Percentiles rank a stretch among this genome's conserved stretches.
These are phyloP conservation scores for Oscheius sp. DNA, from an alignment of 2,888 invertebrate species.

Conservation along the genomic window DNA sequence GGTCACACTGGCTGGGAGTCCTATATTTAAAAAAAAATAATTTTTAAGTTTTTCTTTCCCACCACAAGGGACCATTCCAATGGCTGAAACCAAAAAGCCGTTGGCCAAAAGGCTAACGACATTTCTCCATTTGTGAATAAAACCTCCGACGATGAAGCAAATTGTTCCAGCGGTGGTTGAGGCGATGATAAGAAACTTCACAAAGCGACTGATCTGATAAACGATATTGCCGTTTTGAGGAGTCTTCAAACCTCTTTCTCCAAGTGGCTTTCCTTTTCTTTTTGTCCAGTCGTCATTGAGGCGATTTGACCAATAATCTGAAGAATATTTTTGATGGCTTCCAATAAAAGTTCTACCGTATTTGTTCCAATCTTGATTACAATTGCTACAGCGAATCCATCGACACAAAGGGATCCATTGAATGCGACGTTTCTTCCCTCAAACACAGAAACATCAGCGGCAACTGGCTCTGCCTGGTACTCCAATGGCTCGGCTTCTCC, in stretches of 20 bases:
- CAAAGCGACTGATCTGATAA: slow-evolving; percentile 28
- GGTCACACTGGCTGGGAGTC: slow-evolving; percentile 42
- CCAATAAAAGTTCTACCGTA: too few species aligned
- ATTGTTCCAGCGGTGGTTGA: slow-evolving; percentile 18
- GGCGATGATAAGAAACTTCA: slow-evolving; percentile 32
- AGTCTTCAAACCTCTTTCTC: background rate
- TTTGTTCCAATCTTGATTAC: slow-evolving; percentile 29
- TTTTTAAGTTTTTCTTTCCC: background rate
- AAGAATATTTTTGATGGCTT: too few species aligned
- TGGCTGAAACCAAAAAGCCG: slow-evolving; percentile 38
- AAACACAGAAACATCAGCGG: slow-evolving; percentile 39
- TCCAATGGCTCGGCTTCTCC: slow-evolving; percentile 54
- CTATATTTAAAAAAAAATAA: background rate
- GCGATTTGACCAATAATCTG: slow-evolving; percentile 39
- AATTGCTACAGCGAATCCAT: slow-evolving; percentile 31
- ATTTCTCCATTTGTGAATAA: slow-evolving; percentile 34
- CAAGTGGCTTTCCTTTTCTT: slow-evolving; percentile 6
- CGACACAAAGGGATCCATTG: slow-evolving; percentile 33
- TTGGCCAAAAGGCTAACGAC: slow-evolving; percentile 32
- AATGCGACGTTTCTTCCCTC: slow-evolving; percentile 47
- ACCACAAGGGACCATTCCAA: slow-evolving; percentile 37
- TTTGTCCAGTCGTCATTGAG: slow-evolving; percentile 24
- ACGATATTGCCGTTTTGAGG: background rate
- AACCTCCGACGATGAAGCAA: slow-evolving; percentile 32
- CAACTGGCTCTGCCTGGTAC: slow-evolving; percentile 44